Evolutionary conservation across 2,113 vertebrate species (phyloP).

Genomic region (Dasypus novemcinctus): DNA sequence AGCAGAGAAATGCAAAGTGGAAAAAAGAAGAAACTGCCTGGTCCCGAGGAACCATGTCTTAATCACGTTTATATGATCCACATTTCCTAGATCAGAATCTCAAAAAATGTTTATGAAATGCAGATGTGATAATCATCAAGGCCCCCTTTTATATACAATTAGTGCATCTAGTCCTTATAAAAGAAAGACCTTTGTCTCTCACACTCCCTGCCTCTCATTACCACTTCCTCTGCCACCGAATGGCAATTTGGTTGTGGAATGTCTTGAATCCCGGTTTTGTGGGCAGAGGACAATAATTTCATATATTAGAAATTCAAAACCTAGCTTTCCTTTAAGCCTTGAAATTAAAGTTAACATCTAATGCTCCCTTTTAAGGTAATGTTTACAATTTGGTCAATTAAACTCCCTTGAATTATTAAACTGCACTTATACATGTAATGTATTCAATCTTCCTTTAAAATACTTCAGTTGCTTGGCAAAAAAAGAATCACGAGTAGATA

Average conservation of each 20-base stretch:
- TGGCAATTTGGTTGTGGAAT: not conserved
- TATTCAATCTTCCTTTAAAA: slow-evolving; percentile 34
- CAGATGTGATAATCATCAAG: not conserved
- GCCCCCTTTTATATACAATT: not conserved
- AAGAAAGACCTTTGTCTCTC: not conserved
- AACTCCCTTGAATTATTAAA: slow-evolving; percentile 65
- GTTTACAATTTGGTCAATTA: slow-evolving; percentile 60
- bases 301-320: slow-evolving; percentile 2
- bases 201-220: not conserved
- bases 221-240: not conserved
- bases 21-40: slow-evolving; percentile 9
- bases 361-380: slow-evolving; percentile 22
- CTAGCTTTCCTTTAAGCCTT: slow-evolving; percentile 39
- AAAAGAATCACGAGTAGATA: slow-evolving; percentile 56
- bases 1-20: not conserved
- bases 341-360: not conserved
- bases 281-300: not conserved
- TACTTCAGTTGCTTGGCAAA: slow-evolving; percentile 47
- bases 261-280: not conserved
- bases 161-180: not conserved
- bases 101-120: not conserved
- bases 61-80: not conserved
- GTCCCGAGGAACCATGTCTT: not conserved
- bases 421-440: slow-evolving; percentile 27
- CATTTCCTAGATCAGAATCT: not conserved